phyloP scores from a whole-genome alignment of 2,888 invertebrate genomes.

The Lingula anatina region DNA sequence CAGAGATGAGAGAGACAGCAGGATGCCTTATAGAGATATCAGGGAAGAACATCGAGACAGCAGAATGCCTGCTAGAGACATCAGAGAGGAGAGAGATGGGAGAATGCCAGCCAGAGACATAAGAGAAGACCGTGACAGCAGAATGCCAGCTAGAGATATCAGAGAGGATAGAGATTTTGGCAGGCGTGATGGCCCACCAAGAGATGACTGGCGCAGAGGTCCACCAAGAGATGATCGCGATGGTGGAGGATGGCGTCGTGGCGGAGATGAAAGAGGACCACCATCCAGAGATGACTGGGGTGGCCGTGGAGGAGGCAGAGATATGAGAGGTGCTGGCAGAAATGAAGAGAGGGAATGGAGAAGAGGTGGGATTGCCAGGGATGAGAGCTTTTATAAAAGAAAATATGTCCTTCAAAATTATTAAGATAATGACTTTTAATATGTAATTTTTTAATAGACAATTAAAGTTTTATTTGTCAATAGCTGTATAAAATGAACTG shows the following conservation, averaged over 20 bases:
- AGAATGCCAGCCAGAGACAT: no score
- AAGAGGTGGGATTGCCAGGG: background rate
- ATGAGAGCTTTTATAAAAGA: background rate
- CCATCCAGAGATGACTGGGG: slow-evolving; percentile 7
- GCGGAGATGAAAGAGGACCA: slow-evolving; percentile 14
- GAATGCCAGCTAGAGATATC: background rate
- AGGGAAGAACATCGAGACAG: no score
- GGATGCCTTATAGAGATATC: no score
- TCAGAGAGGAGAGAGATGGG: no score
- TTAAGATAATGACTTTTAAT: no score
- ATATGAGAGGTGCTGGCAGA: background rate
- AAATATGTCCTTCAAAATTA: no score
- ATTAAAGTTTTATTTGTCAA: no score
- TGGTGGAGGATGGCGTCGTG: slow-evolving; percentile 1
- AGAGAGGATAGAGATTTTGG: background rate
- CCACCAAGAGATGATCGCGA: slow-evolving; percentile 4
- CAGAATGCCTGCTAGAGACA: no score
- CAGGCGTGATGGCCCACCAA: slow-evolving; percentile 4
- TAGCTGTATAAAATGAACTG: no score
- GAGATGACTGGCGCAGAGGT: slow-evolving; percentile 9
- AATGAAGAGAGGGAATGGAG: background rate
- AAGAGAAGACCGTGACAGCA: background rate
- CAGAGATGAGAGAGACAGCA: background rate
- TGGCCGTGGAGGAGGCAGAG: slow-evolving; percentile 5
- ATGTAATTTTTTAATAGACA: no score